Percentiles rank a stretch among this genome's conserved stretches.
Conservation (phyloP, 1,140 invertebrate species). For the Psilanteris sp. region DNA sequence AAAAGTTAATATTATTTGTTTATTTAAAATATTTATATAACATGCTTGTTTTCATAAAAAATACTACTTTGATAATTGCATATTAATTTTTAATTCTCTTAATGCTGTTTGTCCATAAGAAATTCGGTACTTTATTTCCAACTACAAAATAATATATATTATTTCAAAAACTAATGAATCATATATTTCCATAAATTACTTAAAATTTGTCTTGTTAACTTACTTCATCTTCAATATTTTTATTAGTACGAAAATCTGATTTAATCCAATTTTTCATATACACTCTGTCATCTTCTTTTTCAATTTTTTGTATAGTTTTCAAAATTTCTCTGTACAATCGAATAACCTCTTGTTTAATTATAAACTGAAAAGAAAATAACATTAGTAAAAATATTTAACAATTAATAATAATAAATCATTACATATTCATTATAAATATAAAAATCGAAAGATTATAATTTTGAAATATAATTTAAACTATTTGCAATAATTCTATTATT, state of each 20-base stretch:
- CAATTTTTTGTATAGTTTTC: slow-evolving; percentile 83
- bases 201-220: slow-evolving; percentile 41
- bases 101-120: slow-evolving; percentile 85
- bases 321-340: slow-evolving; percentile 87
- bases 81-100: slow-evolving; percentile 83
- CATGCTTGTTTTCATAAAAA: neutral
- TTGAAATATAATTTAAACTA: no score
- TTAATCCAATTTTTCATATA: slow-evolving; percentile 86
- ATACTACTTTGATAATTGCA: slow-evolving; percentile 77
- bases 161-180: slow-evolving; percentile 7
- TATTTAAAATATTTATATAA: no score
- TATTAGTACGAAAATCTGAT: slow-evolving; percentile 85
- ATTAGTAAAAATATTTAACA: no score
- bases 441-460: no score
- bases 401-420: no score
- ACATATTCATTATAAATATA: no score
- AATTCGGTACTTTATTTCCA: slow-evolving; percentile 84
- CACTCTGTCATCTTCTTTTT: slow-evolving; percentile 82
- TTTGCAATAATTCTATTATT: no score
- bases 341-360: slow-evolving; percentile 87
- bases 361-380: slow-evolving; percentile 87
- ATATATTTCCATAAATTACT: neutral
- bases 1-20: no score
- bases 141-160: slow-evolving; percentile 59
- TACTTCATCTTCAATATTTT: slow-evolving; percentile 84